A percentile compares a stretch with the other conserved stretches of the same genome.
Conservation (phyloP, 2,113 vertebrate genomes). For the Mormyrus lacerda region DNA sequence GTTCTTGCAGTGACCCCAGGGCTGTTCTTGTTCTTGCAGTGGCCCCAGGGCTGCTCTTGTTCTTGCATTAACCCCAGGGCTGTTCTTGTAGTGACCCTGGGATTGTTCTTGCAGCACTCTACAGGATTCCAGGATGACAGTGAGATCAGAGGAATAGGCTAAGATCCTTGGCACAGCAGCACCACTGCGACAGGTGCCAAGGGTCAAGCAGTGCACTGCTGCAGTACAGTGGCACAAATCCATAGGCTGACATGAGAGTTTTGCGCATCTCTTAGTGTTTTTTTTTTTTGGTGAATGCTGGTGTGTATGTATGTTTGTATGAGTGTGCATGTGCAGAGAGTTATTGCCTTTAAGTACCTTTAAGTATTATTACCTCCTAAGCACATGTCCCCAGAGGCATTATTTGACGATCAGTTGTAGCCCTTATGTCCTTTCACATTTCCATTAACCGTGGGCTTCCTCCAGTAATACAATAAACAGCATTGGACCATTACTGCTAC, state of each 20-base stretch:
- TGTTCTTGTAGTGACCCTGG: background rate
- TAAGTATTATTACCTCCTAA: background rate
- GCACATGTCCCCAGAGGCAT: background rate
- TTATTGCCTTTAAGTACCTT: background rate
- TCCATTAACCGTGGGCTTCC: background rate
- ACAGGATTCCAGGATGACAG: background rate
- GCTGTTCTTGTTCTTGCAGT: background rate
- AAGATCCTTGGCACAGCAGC: conserved; percentile 23
- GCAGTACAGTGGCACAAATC: conserved; percentile 11
- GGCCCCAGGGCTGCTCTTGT: background rate
- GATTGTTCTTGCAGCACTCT: background rate
- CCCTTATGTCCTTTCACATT: background rate
- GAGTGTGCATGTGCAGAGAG: background rate
- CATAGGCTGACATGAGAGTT: background rate
- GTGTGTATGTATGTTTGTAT: background rate
- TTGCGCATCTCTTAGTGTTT: background rate
- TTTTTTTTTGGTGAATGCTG: background rate
- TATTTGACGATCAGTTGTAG: background rate
- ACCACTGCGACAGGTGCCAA: conserved; percentile 28
- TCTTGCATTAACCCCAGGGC: background rate
- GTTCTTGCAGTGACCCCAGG: too few relatives aligned
- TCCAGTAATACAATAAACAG: background rate
- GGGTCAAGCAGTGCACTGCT: conserved; percentile 13
- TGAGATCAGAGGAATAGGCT: conserved; percentile 28
- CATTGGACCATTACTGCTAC: background rate